Percentiles rank a stretch among this genome's conserved stretches.
Evolutionary conservation across 2,797 vertebrate species (phyloP).

Genomic region (Benthosema pterotum): DNA sequence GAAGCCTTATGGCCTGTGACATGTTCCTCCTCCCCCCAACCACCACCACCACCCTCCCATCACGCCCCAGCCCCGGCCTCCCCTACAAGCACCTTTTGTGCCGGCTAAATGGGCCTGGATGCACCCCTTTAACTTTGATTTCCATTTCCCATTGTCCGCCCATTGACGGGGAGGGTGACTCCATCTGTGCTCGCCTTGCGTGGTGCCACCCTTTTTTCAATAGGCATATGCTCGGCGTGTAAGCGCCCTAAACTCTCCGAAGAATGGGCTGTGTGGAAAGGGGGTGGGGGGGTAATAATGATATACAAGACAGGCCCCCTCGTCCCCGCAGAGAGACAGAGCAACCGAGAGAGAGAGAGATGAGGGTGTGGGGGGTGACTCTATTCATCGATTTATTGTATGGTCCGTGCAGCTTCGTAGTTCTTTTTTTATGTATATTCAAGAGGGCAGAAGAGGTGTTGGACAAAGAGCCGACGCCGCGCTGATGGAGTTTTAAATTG

Average conservation of each 20-base stretch:
- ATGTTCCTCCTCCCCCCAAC: slow-evolving; percentile 85
- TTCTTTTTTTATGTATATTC: slow-evolving; percentile 80
- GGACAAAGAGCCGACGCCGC: slow-evolving; percentile 72
- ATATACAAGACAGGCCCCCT: slow-evolving; percentile 72
- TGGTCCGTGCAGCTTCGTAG: slow-evolving; percentile 67
- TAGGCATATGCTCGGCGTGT: slow-evolving; percentile 84
- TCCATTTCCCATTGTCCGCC: slow-evolving; percentile 84
- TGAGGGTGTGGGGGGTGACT: slow-evolving; percentile 43
- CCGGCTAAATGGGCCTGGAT: slow-evolving; percentile 82
- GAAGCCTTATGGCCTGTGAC: slow-evolving; percentile 88
- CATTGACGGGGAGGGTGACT: slow-evolving; percentile 83
- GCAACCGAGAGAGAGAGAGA: slow-evolving; percentile 25
- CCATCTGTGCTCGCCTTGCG: slow-evolving; percentile 91
- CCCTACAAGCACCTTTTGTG: slow-evolving; percentile 90
- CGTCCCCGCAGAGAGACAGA: slow-evolving; percentile 46
- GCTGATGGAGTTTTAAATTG: slow-evolving; percentile 81
- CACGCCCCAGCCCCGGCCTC: slow-evolving; percentile 86
- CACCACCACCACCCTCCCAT: slow-evolving; percentile 80
- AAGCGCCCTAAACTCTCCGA: slow-evolving; percentile 76
- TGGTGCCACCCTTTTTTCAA: slow-evolving; percentile 83
- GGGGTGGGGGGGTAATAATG: slow-evolving; percentile 61
- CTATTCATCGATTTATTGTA: slow-evolving; percentile 82
- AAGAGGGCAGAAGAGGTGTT: slow-evolving; percentile 74
- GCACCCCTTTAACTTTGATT: slow-evolving; percentile 87
- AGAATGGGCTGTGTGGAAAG: slow-evolving; percentile 63